phyloP scores from a whole-genome alignment of 2,888 invertebrate genomes.

The Drosophila acutilabella region DNA sequence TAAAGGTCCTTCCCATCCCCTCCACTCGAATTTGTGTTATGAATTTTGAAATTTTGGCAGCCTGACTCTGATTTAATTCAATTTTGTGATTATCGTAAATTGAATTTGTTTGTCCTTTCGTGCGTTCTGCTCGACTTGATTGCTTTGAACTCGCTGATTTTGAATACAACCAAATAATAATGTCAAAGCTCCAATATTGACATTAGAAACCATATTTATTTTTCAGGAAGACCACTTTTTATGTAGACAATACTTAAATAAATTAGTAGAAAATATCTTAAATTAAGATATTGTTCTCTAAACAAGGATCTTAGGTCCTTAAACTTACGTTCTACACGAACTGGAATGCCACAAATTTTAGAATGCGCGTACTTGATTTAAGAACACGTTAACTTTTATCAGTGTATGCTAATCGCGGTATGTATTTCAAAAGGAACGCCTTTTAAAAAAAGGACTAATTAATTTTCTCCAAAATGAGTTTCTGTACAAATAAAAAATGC shows the following conservation, averaged over 20 bases:
- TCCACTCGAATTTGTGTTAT: slow-evolving; percentile 57
- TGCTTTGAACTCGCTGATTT: slow-evolving; percentile 20
- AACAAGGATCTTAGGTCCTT: too few relatives aligned
- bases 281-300: too few relatives aligned
- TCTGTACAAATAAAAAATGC: neutral
- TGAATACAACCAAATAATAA: neutral
- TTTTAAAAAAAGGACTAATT: slow-evolving; percentile 6
- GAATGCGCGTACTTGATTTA: too few relatives aligned
- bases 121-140: slow-evolving; percentile 47
- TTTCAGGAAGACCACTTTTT: neutral
- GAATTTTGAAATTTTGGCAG: slow-evolving; percentile 77
- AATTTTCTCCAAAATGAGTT: neutral
- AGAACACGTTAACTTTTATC: too few relatives aligned
- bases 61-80: slow-evolving; percentile 76
- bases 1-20: slow-evolving; percentile 40
- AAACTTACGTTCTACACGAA: too few relatives aligned
- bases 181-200: neutral
- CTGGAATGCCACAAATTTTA: too few relatives aligned
- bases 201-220: too few relatives aligned
- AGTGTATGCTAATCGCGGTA: neutral
- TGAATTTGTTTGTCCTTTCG: slow-evolving; percentile 66
- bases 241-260: neutral
- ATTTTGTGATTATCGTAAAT: slow-evolving; percentile 80
- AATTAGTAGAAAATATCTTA: too few relatives aligned
- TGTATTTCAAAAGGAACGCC: neutral